phyloP scores from a whole-genome alignment of 2,888 invertebrate genomes.

The Ennomos erosarius region DNA sequence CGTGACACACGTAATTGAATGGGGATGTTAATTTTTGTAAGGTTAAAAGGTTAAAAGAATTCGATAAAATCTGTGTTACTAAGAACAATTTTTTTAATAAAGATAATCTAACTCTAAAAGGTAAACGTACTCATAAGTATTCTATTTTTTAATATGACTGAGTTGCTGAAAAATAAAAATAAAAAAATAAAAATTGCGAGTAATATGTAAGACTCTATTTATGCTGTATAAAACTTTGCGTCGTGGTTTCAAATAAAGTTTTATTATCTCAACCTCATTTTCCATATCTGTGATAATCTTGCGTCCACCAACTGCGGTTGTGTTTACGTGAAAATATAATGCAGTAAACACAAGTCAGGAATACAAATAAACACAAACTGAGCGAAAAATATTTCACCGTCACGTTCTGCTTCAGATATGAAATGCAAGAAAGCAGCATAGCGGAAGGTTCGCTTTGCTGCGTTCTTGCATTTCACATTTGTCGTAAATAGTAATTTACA shows the following conservation, averaged over 20 bases:
- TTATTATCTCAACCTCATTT: conserved; percentile 2
- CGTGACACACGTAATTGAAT: conserved; percentile 28
- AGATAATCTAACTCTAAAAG: too few relatives aligned
- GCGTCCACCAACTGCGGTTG: neutral
- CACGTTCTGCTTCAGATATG: neutral
- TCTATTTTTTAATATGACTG: too few relatives aligned
- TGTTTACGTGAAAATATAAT: neutral
- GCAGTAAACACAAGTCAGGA: neutral
- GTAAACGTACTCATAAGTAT: too few relatives aligned
- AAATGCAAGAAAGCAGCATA: neutral
- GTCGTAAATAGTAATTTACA: too few relatives aligned
- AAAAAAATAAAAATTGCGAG: too few relatives aligned
- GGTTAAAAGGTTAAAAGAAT: neutral
- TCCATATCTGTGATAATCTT: neutral
- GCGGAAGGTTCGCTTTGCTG: too few relatives aligned
- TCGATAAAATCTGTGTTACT: neutral
- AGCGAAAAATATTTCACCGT: conserved; percentile 10
- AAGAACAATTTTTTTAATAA: too few relatives aligned
- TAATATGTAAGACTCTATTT: neutral
- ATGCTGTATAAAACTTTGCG: neutral
- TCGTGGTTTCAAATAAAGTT: neutral
- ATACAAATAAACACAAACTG: neutral
- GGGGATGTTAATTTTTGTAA: conserved; percentile 18
- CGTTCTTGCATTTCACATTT: too few relatives aligned
- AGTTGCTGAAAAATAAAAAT: too few relatives aligned